Conservation (phyloP, 92 coral and sea anemone species). For the Zoanthus sansibaricus region DNA sequence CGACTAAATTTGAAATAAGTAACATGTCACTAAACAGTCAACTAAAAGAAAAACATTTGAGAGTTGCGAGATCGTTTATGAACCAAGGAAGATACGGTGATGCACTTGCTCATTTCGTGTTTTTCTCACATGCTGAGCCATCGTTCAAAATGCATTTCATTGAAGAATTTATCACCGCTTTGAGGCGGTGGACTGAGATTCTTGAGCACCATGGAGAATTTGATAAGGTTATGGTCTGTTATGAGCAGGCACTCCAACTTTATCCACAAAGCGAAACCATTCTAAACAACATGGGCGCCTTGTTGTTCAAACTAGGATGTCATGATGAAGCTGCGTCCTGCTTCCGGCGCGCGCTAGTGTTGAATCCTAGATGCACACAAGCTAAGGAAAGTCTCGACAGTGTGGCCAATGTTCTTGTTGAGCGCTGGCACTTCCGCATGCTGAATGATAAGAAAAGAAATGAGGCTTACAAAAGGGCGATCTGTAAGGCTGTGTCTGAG, state of each 20-base stretch:
- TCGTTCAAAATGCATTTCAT: conserved; percentile 65
- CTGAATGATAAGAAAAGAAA: conserved; percentile 89
- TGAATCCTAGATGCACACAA: conserved; percentile 68
- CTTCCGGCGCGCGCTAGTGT: conserved; percentile 77
- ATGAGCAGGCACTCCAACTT: conserved; percentile 80
- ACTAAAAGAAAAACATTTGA: conserved; percentile 53
- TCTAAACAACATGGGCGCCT: conserved; percentile 82
- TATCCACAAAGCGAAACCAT: conserved; percentile 77
- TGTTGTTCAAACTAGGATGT: conserved; percentile 75
- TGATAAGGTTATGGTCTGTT: conserved; percentile 83
- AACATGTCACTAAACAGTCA: conserved; percentile 44
- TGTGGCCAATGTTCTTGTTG: conserved; percentile 87
- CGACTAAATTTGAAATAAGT: no score
- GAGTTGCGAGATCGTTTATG: conserved; percentile 71
- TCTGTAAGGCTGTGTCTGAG: conserved; percentile 68
- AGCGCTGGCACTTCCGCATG: conserved; percentile 99
- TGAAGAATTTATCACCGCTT: conserved; percentile 83
- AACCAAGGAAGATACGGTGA: conserved; percentile 78
- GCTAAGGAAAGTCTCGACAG: conserved; percentile 91
- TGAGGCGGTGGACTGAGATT: conserved; percentile 76
- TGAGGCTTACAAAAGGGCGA: conserved; percentile 85
- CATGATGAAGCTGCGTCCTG: conserved; percentile 92
- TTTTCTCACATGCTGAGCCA: conserved; percentile 74
- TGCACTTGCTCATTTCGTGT: conserved; percentile 85
- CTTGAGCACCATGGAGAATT: conserved; percentile 77